Evolutionary conservation across 2,888 invertebrate genomes (phyloP), one percentile per base, ranked within the genome.

Genomic region (Smittia sp.): DNA sequence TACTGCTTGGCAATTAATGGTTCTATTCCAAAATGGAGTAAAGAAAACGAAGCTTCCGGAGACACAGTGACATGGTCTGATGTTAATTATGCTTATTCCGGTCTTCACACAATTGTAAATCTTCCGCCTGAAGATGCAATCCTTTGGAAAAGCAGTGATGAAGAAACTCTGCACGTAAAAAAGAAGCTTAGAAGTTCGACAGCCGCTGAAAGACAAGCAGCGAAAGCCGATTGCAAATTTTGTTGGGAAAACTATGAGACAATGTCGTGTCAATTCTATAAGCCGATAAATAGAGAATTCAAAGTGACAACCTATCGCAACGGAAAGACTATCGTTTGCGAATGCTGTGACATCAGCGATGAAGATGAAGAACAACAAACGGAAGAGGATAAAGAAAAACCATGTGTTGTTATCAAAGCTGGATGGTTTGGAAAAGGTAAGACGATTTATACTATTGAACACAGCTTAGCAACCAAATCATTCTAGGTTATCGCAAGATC

Each of bases 361-460:
- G 83, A 83, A 18, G 82, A 82, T 75, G 82, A 76, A 7, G 76
- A 76, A 4, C 46, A 74, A 27, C 62, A 69, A 6, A 63, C 70
- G 4, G 75, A 76, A 69, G 20, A 62, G 11, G 52, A 69, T 11
- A 63, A 62, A 27, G 69, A 63, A 13, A 65, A 74, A 58, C 52
- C 52, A 65, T 74, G n/a, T 65, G 25, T 15, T 20, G 41, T 74
- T 1, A 58, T 54, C 13, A n/a, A n/a, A n/a, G n/a, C n/a, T n/a
- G 93, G 93, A 68, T 94, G 93, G 94, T 93, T 91, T 83, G 93
- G 94, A 75, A 93, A 93, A 84, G 94, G 94, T 6, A 20, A 27
- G 46, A 4, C 1, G 54, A 15, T 25, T 32, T 32, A 32, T 9
- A 32, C 9, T 32, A n/a, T n/a, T n/a, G n/a, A n/a, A n/a, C 67